Evolutionary conservation across 2,113 vertebrate genomes (phyloP), one percentile per base, ranked within the genome.

Genomic region (Pipra filicauda): DNA sequence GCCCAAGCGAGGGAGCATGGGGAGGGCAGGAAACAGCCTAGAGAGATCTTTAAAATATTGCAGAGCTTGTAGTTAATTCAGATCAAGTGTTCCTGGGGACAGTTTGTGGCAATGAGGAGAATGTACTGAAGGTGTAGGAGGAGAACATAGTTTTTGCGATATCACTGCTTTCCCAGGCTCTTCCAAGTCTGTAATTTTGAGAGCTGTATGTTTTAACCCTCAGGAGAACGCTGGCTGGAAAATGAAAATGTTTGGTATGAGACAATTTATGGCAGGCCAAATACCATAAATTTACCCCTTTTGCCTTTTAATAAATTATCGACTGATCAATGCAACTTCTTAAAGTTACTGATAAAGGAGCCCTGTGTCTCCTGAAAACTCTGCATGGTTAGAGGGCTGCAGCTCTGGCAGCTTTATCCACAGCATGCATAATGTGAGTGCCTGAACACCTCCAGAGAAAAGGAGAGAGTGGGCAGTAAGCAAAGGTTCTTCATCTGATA

Each of bases 91-190:
- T 95, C 33, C 76, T 93, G 72, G 71, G 79, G 84, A 95, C 48
- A 77, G 96, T 52, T 81, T 91, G 94, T 88, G 80, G 72, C 79
- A 91, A 96, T 87, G 75, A 96, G 7, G 95, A 85, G 87, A 95
- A 94, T 92, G 77, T 62, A 71, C 87, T 70, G 84, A 91, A 93
- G 67, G 52, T 95, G 88, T 74, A 88, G 77, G 85, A 97, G 89
- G 83, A 67, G 73, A 37, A 78, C 64, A 83, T 9, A 76, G 62
- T 74, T 85, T 66, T 93, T 64, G 48, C 87, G 80, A n/a, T 96
- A 94, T 86, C 64, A 22, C 39, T 89, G 65, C 57, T 96, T 89
- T 95, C 89, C 87, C 91, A 91, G 93, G 85, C 44, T 94, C 61
- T 88, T 82, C 65, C 5, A 31, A 93, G n/a, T 66, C 75, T 83